Evolutionary conservation across 2,888 invertebrate species (phyloP), one percentile per base, ranked within the genome.

Genomic region (Oscheius sp.): DNA sequence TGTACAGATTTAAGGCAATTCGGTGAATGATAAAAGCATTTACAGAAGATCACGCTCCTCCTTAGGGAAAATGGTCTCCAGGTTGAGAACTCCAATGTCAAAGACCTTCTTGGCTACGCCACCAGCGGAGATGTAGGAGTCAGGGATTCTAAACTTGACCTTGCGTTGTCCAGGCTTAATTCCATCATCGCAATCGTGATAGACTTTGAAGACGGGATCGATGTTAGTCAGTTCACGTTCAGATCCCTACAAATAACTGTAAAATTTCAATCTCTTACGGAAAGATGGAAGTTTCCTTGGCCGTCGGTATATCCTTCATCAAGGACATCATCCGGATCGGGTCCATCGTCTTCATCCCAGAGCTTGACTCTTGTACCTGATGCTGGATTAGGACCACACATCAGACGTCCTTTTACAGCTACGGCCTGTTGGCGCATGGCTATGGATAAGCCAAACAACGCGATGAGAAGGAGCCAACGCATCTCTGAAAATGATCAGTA

Each of bases 51-150:
- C 82, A 20, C 83, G 70, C 57, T 84, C 81, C 54, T 84, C 84
- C 36, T 75, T 73, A 32, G 80, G 80, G 76, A 84, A 83, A 45
- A 80, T 78, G 24, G 83, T 83, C 65, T 84, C 83, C 51, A 84
- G 70, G 68, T 84, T 84, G 22, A 84, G 71, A 14, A 75, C 72
- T 61, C 81, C 81, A 24, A 81, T 75, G 32, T 78, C 77, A 65
- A 81, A 80, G 14, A 68, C 65, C 61, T 72, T 74, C 61, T 70
- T 67, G 20, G 80, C 72, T 14, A 71, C 68, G 38, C 75, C 75
- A 20, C 78, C 80, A 24, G 75, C 59, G 14, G 73, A 68, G 71
- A 59, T 59, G 74, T 81, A 81, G 26, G 54, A 67, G 57, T 67
- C 63, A 56, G 81, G 80, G 44, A 81, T 74, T 30, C 75, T 70